These are phyloP conservation scores for Ibidorhyncha struthersii DNA, from an alignment of 2,113 vertebrate species.

Conservation along the genomic window DNA sequence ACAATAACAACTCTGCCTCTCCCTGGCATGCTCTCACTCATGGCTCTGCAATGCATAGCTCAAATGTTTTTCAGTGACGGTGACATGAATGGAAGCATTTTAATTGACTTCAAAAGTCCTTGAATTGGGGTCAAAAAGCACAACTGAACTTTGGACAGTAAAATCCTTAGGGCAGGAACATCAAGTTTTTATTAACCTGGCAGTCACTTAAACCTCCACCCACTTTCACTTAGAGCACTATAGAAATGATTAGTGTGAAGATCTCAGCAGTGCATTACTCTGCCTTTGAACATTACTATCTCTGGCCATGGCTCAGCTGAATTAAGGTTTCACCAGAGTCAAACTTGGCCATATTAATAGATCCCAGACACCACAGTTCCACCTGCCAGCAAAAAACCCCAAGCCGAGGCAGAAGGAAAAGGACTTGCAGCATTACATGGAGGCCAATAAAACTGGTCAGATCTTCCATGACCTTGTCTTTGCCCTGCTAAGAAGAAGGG, in stretches of 20 bases:
- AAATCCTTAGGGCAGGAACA: conserved; percentile 4
- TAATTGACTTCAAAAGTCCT: not conserved
- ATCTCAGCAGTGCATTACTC: not conserved
- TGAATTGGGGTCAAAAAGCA: not conserved
- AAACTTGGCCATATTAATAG: not conserved
- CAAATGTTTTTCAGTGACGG: not conserved
- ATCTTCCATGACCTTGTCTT: not conserved
- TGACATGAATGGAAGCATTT: not conserved
- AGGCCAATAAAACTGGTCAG: not conserved
- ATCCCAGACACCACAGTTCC: not conserved
- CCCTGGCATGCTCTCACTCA: not conserved
- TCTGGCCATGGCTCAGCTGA: not conserved
- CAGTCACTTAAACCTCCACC: not conserved
- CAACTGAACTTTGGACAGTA: not conserved
- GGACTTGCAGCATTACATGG: not conserved
- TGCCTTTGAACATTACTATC: not conserved
- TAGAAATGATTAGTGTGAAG: not conserved
- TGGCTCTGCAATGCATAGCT: not conserved
- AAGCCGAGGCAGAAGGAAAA: not conserved
- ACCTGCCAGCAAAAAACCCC: not conserved
- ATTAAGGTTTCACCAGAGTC: not conserved
- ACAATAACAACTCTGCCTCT: not conserved
- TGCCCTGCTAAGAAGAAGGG: not conserved
- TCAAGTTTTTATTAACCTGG: conserved; percentile 17
- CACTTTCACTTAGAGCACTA: not conserved